Base-by-base conservation (phyloP, 2,113 vertebrate species). In the Ailurus styani region DNA sequence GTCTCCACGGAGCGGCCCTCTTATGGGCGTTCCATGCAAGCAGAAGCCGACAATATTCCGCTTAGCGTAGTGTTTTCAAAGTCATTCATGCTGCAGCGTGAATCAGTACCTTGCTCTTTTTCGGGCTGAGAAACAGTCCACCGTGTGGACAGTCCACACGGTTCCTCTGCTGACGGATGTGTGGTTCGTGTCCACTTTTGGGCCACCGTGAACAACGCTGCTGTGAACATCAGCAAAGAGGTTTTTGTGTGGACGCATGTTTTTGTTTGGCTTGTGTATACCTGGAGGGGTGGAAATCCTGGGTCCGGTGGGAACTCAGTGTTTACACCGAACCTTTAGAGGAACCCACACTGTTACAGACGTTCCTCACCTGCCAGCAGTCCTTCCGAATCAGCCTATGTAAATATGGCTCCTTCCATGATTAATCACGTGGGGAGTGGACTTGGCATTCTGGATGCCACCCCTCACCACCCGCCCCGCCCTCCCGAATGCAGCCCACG, bases 161-260 rank as follows among this genome's bases (percentile, higher is more conserved):
- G 6, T 31, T 7, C 10, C 0, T 7, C 7, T 5, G 54, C 2
- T 6, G 23, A 37, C 4, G 40, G 37, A 17, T 25, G 37, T 1
- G 1, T 40, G 40, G 60, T 18, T 57, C 25, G 7, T 34, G 42
- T 29, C 37, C 6, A n/a, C 42, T 10, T 29, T 4, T 7, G 29
- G 25, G 75, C 29, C 18, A 6, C 4, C 3, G n/a, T 0, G 37
- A 37, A 31, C 0, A 0, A 9, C 0, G 3, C 3, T 21, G 55
- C 50, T 21, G 0, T 0, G 6, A 21, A 31, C 25, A 13, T 13
- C 6, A 5, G 17, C 0, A 13, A 0, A 0, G 25, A 14, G 2
- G n/a, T 29, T 11, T 73, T n/a, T n/a, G 15, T 12, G 45, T 1
- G 37, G 21, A 40, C 0, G 1, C 10, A 2, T 1, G 3, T 64